Percentiles rank a stretch among this genome's conserved stretches.
Evolutionary conservation across 1,140 invertebrate species (phyloP).

Genomic region (Bombus terrestris): DNA sequence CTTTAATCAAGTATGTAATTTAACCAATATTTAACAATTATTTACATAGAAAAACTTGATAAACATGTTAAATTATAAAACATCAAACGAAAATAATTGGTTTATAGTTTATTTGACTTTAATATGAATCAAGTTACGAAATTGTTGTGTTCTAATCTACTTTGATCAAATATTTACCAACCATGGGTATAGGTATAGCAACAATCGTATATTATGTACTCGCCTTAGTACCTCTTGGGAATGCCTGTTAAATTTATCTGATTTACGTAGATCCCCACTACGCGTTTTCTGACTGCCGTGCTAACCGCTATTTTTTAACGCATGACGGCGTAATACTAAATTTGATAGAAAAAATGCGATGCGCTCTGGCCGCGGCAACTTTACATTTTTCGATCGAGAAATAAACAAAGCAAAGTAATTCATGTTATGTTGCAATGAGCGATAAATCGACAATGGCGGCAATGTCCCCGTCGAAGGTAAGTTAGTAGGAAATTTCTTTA

Average conservation of each 20-base stretch:
- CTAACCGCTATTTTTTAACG: constrained; percentile 4
- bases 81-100: not conserved
- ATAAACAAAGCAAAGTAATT: constrained; percentile 20
- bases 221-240: constrained; percentile 19
- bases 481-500: constrained; percentile 45
- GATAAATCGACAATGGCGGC: constrained; percentile 80
- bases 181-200: not conserved
- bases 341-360: constrained; percentile 35
- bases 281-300: not conserved
- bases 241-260: constrained; percentile 38
- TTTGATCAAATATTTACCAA: not conserved
- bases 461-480: constrained; percentile 81
- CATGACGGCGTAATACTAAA: not conserved
- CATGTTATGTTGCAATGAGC: constrained; percentile 65
- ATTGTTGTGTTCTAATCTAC: not conserved
- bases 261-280: not conserved
- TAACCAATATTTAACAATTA: too few species aligned
- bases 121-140: not conserved
- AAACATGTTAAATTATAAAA: not conserved
- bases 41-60: too few species aligned
- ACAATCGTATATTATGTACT: constrained; percentile 16
- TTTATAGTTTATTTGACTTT: not conserved
- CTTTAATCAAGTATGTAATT: too few species aligned
- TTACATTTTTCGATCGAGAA: not conserved
- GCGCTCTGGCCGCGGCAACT: not conserved